Evolutionary conservation across 2,888 invertebrate species (phyloP).

Genomic region (Arge pagana): DNA sequence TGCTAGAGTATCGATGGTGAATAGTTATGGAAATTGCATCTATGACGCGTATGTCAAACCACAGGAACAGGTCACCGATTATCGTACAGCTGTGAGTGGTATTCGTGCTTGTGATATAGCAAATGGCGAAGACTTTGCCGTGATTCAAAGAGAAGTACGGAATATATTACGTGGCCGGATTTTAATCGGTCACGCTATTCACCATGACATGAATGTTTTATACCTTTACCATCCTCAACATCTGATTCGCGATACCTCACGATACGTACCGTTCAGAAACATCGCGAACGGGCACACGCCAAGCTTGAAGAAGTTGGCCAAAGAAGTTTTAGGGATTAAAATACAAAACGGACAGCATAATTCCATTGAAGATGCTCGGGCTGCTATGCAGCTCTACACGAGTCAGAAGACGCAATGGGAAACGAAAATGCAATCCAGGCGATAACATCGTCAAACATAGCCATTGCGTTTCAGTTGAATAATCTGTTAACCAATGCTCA

Average conservation of each 20-base stretch:
- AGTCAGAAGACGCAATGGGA: slow-evolving; percentile 81
- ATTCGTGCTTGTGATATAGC: slow-evolving; percentile 75
- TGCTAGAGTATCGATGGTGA: slow-evolving; percentile 88
- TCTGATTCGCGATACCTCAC: slow-evolving; percentile 78
- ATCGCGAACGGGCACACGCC: slow-evolving; percentile 76
- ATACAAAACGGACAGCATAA: slow-evolving; percentile 86
- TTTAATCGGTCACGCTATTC: slow-evolving; percentile 85
- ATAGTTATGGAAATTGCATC: slow-evolving; percentile 77
- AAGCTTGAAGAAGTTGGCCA: slow-evolving; percentile 77
- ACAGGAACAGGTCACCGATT: slow-evolving; percentile 74
- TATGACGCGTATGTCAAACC: slow-evolving; percentile 88
- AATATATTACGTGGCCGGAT: slow-evolving; percentile 73
- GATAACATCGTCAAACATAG: no score
- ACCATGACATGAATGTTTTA: slow-evolving; percentile 83
- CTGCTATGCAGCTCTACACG: slow-evolving; percentile 80
- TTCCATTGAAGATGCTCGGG: slow-evolving; percentile 78
- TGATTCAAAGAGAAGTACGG: slow-evolving; percentile 79
- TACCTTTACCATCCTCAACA: slow-evolving; percentile 78
- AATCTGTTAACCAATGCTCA: no score
- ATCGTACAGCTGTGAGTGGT: slow-evolving; percentile 84
- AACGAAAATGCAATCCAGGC: no score
- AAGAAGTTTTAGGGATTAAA: slow-evolving; percentile 73
- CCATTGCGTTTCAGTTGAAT: no score
- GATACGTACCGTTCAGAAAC: slow-evolving; percentile 76
- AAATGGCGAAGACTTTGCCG: slow-evolving; percentile 68